Percentiles rank a stretch among this genome's conserved stretches.
phyloP scores from a whole-genome alignment of 2,888 invertebrate species.

The Ormyrus rosae region DNA sequence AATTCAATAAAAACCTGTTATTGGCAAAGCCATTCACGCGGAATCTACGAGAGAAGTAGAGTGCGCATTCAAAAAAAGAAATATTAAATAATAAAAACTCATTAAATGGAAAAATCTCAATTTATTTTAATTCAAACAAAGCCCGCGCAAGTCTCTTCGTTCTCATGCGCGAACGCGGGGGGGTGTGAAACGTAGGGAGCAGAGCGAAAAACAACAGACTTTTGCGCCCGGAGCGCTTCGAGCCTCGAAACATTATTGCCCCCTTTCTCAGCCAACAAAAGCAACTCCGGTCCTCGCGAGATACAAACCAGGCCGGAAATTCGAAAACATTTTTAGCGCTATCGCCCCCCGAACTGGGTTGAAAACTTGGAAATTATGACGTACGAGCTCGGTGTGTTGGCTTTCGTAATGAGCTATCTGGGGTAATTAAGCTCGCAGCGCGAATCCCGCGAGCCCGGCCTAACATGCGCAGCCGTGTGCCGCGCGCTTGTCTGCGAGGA shows the following conservation, averaged over 20 bases:
- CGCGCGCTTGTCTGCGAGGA: neutral
- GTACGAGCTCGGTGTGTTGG: constrained; percentile 44
- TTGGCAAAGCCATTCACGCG: no score
- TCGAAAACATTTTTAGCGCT: constrained; percentile 17
- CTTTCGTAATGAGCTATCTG: constrained; percentile 61
- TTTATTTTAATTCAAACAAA: no score
- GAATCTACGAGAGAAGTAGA: no score
- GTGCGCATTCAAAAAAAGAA: neutral
- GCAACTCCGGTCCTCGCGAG: neutral
- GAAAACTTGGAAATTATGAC: constrained; percentile 48
- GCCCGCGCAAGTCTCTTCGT: neutral
- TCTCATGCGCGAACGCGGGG: no score
- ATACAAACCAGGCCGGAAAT: neutral
- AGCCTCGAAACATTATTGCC: neutral
- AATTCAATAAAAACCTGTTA: no score
- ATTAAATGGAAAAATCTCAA: neutral
- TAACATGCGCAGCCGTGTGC: constrained; percentile 25
- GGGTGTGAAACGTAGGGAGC: neutral
- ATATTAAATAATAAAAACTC: neutral
- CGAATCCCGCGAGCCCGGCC: constrained; percentile 58
- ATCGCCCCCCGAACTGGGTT: constrained; percentile 1
- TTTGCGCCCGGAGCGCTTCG: neutral
- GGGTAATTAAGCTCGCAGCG: constrained; percentile 60
- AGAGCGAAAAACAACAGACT: neutral
- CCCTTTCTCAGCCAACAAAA: neutral